These are phyloP conservation scores for Leptinotarsa texana DNA, from an alignment of 1,140 invertebrate genomes.

Conservation along the genomic window DNA sequence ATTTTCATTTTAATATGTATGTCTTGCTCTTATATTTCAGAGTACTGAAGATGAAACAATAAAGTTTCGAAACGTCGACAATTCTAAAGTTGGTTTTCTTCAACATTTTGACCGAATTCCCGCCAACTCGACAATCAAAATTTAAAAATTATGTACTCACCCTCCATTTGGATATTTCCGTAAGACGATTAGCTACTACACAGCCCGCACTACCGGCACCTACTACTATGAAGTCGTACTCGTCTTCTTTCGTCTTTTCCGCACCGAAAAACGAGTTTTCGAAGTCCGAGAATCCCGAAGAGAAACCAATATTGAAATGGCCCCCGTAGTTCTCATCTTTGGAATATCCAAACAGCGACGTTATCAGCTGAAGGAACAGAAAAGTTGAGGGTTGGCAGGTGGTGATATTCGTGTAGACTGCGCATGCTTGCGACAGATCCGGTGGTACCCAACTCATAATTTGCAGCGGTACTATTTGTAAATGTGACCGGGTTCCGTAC, in stretches of 20 bases:
- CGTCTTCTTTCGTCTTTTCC: conserved; percentile 30
- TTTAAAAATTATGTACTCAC: conserved; percentile 45
- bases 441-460: conserved; percentile 59
- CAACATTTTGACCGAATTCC: too few species aligned
- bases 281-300: conserved; percentile 13
- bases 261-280: conserved; percentile 19
- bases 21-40: too few species aligned
- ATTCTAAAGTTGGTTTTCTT: too few species aligned
- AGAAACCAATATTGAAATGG: conserved; percentile 17
- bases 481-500: background rate
- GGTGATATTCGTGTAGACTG: conserved; percentile 58
- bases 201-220: conserved; percentile 71
- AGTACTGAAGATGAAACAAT: too few species aligned
- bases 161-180: conserved; percentile 59
- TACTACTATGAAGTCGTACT: conserved; percentile 63
- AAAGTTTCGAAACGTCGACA: too few species aligned
- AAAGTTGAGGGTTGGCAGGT: conserved; percentile 62
- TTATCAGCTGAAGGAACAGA: conserved; percentile 62
- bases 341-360: conserved; percentile 62
- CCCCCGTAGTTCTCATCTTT: conserved; percentile 48
- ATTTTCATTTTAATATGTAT: too few species aligned
- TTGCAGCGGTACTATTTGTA: background rate
- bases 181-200: conserved; percentile 67
- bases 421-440: conserved; percentile 61
- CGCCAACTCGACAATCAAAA: too few species aligned